phyloP scores from a whole-genome alignment of 2,113 vertebrate species.

The Pteropus alecto region DNA sequence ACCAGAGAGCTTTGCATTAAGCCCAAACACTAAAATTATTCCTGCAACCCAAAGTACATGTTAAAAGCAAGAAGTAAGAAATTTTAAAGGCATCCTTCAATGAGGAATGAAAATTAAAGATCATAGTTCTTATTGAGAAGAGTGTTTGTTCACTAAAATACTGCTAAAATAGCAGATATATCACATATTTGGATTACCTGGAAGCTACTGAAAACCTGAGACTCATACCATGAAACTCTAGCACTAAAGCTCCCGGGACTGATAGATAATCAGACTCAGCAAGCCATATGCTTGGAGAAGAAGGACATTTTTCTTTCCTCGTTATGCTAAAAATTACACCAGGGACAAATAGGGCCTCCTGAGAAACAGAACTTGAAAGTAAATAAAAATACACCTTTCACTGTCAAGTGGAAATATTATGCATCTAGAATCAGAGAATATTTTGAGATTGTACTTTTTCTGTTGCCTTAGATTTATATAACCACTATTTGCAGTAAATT shows the following conservation, averaged over 20 bases:
- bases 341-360: background rate
- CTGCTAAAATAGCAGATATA: background rate
- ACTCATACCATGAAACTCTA: background rate
- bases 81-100: background rate
- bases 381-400: constrained; percentile 40
- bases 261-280: background rate
- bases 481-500: constrained; percentile 18
- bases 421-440: constrained; percentile 15
- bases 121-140: background rate
- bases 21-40: background rate
- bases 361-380: background rate
- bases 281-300: background rate
- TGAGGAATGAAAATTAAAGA: background rate
- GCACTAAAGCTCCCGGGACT: background rate
- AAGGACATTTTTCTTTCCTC: background rate
- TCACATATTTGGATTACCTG: background rate
- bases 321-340: background rate
- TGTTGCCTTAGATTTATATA: constrained; percentile 36
- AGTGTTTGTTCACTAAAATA: background rate
- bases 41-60: background rate
- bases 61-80: background rate
- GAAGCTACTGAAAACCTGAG: background rate
- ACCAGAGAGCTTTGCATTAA: background rate
- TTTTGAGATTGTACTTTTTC: constrained; percentile 15
- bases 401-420: constrained; percentile 46